Conservation (phyloP, 2,888 invertebrate genomes). For the Diplazon laetatorius region DNA sequence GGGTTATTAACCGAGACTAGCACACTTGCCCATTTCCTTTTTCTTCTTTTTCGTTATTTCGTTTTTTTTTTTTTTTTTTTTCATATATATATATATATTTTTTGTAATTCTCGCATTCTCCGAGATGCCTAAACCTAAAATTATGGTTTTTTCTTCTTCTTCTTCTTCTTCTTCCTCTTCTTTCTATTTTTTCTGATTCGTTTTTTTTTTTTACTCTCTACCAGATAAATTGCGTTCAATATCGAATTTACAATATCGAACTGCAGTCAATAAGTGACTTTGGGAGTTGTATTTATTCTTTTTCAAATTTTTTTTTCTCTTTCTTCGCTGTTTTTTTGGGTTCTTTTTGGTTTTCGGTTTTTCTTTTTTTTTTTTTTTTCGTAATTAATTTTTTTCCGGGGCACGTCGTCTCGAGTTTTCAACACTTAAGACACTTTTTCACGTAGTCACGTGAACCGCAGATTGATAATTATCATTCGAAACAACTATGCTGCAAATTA, state of each 20-base stretch:
- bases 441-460: slow-evolving; percentile 34
- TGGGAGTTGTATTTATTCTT: slow-evolving; percentile 30
- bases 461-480: slow-evolving; percentile 26
- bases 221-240: slow-evolving; percentile 51
- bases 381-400: no score
- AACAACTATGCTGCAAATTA: slow-evolving; percentile 30
- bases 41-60: slow-evolving; percentile 15
- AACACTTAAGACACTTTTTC: slow-evolving; percentile 33
- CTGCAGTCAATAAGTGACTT: slow-evolving; percentile 59
- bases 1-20: slow-evolving; percentile 69
- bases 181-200: no score
- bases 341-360: slow-evolving; percentile 33
- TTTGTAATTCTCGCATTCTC: no score
- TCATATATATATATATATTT: no score
- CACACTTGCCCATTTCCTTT: slow-evolving; percentile 67
- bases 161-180: no score
- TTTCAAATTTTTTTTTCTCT: slow-evolving; percentile 29
- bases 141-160: neutral
- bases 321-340: slow-evolving; percentile 35
- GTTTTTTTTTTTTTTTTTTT: slow-evolving; percentile 11
- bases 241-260: slow-evolving; percentile 65
- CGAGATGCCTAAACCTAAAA: slow-evolving; percentile 57
- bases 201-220: slow-evolving; percentile 45
- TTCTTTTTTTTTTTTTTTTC: slow-evolving; percentile 34
- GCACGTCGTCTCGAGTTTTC: slow-evolving; percentile 21